A percentile compares a stretch with the other conserved stretches of the same genome.
phyloP scores from a whole-genome alignment of 2,888 invertebrate species.

The Scaptomyza caliginosa region DNA sequence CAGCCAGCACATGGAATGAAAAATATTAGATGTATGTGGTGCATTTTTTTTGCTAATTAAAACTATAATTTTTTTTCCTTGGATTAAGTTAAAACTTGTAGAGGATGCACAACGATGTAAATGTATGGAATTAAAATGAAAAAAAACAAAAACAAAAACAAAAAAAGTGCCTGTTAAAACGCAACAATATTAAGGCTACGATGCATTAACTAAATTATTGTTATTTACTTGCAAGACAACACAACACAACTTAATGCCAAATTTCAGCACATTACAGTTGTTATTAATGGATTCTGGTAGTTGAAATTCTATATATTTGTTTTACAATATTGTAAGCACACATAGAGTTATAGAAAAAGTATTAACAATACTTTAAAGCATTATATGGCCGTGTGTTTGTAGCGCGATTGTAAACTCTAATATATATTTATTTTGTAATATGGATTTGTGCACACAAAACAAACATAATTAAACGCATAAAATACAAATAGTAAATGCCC shows the following conservation, averaged over 20 bases:
- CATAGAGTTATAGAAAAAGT: slow-evolving; percentile 49
- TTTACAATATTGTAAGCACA: slow-evolving; percentile 42
- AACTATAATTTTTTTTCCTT: slow-evolving; percentile 25
- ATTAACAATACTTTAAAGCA: slow-evolving; percentile 64
- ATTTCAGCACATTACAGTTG: slow-evolving; percentile 34
- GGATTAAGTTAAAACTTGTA: slow-evolving; percentile 43
- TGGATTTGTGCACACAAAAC: slow-evolving; percentile 7
- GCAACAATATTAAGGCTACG: slow-evolving; percentile 66
- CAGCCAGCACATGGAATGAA: slow-evolving; percentile 25
- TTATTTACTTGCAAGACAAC: slow-evolving; percentile 20
- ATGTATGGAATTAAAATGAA: slow-evolving; percentile 49
- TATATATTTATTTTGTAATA: slow-evolving; percentile 7
- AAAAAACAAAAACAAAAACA: slow-evolving; percentile 19
- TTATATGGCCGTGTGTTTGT: slow-evolving; percentile 6
- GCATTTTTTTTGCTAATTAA: slow-evolving; percentile 63
- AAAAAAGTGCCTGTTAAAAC: slow-evolving; percentile 68
- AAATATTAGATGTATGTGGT: slow-evolving; percentile 37
- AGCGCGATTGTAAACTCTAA: slow-evolving; percentile 6
- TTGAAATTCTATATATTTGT: slow-evolving; percentile 23
- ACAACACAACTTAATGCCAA: slow-evolving; percentile 36
- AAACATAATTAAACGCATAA: slow-evolving; percentile 9
- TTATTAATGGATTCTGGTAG: slow-evolving; percentile 42
- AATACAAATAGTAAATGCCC: slow-evolving; percentile 6
- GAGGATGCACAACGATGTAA: slow-evolving; percentile 66
- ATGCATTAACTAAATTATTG: slow-evolving; percentile 30